Conservation (phyloP, 2,113 vertebrate species). For the Thalassarche chlororhynchos region DNA sequence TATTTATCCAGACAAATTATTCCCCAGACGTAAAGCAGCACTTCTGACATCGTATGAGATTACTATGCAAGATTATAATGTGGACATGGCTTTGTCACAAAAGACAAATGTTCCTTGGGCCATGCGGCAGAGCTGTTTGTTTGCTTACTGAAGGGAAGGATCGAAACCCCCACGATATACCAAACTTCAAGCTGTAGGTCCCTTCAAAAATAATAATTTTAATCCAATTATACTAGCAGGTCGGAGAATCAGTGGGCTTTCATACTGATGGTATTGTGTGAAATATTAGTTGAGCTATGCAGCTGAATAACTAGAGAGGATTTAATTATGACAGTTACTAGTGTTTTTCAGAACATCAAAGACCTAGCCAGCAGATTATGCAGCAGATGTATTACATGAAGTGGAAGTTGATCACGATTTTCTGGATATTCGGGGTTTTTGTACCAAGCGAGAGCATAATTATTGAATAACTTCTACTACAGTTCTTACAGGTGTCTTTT, state of each 20-base stretch:
- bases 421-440: background rate
- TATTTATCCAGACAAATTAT: background rate
- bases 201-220: conserved; percentile 23
- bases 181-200: background rate
- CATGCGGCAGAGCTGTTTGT: background rate
- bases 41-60: background rate
- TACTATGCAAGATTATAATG: background rate
- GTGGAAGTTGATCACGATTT: conserved; percentile 22
- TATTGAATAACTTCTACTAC: background rate
- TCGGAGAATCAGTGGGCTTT: conserved; percentile 11
- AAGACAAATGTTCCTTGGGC: background rate
- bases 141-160: background rate
- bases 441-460: background rate
- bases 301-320: conserved; percentile 35
- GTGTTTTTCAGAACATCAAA: conserved; percentile 30
- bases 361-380: background rate
- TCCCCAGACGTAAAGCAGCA: background rate
- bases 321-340: conserved; percentile 57
- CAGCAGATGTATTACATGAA: conserved; percentile 2
- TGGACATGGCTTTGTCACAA: background rate
- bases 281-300: conserved; percentile 47
- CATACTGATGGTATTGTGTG: conserved; percentile 28
- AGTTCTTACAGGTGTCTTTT: background rate
- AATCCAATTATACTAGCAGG: conserved; percentile 52
- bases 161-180: background rate